Base-by-base conservation (phyloP, 2,797 vertebrate genomes). In the Coilia nasus region DNA sequence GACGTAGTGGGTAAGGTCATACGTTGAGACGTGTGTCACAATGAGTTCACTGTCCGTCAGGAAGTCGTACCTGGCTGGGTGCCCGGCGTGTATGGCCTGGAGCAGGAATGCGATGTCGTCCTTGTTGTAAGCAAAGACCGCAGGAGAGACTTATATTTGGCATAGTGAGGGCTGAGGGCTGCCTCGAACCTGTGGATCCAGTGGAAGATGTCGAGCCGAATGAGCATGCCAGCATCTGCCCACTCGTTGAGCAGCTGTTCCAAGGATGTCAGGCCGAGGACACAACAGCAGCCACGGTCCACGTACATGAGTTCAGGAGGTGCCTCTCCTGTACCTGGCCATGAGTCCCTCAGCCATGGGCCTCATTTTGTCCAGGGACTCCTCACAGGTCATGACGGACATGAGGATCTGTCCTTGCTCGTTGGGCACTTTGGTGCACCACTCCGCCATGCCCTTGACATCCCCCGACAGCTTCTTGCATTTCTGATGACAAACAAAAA, bases 191-290 rank as follows among this genome's bases (percentile, higher is more conserved):
- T 0, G 44, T 83, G 85, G 25, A 88, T 88, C 87, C 85, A 89
- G 46, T 88, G 86, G 11, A 88, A 91, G 31, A 89, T 86, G 35
- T 89, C 90, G 78, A 91, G 84, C 2, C 28, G 59, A 2, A 89
- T 62, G 0, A 85, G 56, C 89, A 87, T 87, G 4, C 88, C 88
- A 60, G 47, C 56, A 28, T 86, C 75, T 62, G 81, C 84, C 87
- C 87, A 89, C 64, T 28, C 64, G 15, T 12, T 15, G 35, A 41
- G 5, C 5, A 41, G 35, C 35, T 41, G 35, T 5, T 41, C 35
- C 23, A 25, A 23, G 7, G 60, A 25, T 1, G 60, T 25, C 6
- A 64, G n/a, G 1, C 60, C 9, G 10, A 25, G 60, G 23, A 64
- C 60, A 64, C n/a, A n/a, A 12, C 60, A 64, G 60, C 23, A 25